These are phyloP conservation scores for Micropterix aruncella DNA, from an alignment of 2,888 invertebrate genomes.

Conservation along the genomic window DNA sequence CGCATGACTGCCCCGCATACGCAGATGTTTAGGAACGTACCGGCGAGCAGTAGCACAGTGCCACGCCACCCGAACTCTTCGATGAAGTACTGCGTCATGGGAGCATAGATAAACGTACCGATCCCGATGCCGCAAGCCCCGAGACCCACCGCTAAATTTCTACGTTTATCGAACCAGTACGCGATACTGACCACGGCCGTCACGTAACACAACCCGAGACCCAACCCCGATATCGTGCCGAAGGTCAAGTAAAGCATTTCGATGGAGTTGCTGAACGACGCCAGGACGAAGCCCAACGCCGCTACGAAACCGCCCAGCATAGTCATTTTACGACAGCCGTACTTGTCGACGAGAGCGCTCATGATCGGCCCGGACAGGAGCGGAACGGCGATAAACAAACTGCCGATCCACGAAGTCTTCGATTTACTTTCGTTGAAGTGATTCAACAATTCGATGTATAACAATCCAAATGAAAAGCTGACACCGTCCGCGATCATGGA, in stretches of 20 bases:
- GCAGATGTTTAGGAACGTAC: constrained; percentile 71
- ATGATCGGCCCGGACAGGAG: constrained; percentile 71
- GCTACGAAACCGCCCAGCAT: constrained; percentile 60
- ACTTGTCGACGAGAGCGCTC: constrained; percentile 73
- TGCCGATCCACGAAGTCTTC: constrained; percentile 82
- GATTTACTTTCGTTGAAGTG: constrained; percentile 72
- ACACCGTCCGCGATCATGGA: constrained; percentile 88
- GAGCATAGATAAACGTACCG: constrained; percentile 80
- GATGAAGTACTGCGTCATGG: constrained; percentile 67
- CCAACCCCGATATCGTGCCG: constrained; percentile 72
- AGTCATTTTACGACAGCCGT: constrained; percentile 70
- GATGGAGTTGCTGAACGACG: constrained; percentile 54
- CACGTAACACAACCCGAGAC: constrained; percentile 73
- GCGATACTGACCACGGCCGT: constrained; percentile 86
- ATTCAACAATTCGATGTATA: constrained; percentile 69
- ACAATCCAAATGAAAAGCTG: constrained; percentile 82
- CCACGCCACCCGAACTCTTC: constrained; percentile 77
- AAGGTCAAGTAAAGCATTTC: constrained; percentile 75
- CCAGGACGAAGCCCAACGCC: constrained; percentile 61
- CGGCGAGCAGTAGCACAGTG: constrained; percentile 65
- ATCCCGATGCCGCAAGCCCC: constrained; percentile 83
- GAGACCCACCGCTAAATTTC: constrained; percentile 74
- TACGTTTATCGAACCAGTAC: constrained; percentile 82
- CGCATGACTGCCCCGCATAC: constrained; percentile 79
- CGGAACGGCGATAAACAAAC: constrained; percentile 80